Evolutionary conservation across 2,797 vertebrate species (phyloP), one percentile per base, ranked within the genome.

Genomic region (Crax fasciolata): DNA sequence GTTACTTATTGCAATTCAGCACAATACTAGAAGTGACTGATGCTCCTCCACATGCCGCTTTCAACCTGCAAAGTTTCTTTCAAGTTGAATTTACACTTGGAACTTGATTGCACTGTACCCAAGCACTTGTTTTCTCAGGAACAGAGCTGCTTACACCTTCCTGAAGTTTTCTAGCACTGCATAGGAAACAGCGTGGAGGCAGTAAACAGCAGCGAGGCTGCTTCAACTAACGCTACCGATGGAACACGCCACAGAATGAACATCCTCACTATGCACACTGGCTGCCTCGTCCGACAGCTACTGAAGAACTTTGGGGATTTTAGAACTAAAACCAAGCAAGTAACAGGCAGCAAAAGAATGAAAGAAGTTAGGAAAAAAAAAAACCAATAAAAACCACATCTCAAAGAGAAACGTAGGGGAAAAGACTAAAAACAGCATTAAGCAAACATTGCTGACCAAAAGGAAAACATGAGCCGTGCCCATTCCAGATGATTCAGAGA

Each of bases 181-280:
- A 0, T 0, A 59, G 27, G 32, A 39, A 73, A 35, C 28, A 44
- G 12, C 0, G 0, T 1, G 77, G 62, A 85, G 18, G 24, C 18
- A 76, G 27, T 18, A 24, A 89, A 8, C 18, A 62, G 75, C 13
- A 72, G 54, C 32, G 28, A 1, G 48, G 66, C 54, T 88, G n/a
- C 59, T 6, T 52, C 30, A 93, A 66, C 43, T n/a, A 46, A 57
- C 19, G 18, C 27, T n/a, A 24, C 32, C 11, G 49, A 24, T 17
- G 8, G 41, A 77, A 90, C 87, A 59, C 0, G 0, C 30, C 11
- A 49, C 66, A 55, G 51, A 87, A 76, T 8, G 4, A 79, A 93
- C 67, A 23, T 10, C 18, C 67, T 70, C 51, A 23, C 7, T 17
- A 6, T 25, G 35, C n/a, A 30, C 9, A 18, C 55, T 20, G 35